Conservation (phyloP, 2,888 invertebrate species). For the Pammene fasciana region DNA sequence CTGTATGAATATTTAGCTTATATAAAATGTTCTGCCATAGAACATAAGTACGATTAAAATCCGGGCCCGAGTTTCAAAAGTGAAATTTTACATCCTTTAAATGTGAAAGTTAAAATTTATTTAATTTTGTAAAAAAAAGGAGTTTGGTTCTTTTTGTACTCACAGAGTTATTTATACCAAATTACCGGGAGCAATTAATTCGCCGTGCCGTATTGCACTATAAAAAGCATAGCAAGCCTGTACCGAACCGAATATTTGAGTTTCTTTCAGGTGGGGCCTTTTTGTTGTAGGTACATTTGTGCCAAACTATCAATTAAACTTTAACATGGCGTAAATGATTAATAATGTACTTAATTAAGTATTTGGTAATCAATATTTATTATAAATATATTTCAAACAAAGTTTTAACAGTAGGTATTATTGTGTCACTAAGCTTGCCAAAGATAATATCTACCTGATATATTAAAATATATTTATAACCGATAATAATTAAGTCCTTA, state of each 20-base stretch:
- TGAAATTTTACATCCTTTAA: too few relatives aligned
- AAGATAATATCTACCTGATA: neutral
- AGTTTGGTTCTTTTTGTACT: constrained; percentile 7
- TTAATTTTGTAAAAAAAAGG: constrained; percentile 1
- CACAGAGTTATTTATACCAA: constrained; percentile 24
- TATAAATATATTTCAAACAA: too few relatives aligned
- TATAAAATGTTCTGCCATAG: too few relatives aligned
- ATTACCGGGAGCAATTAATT: constrained; percentile 1
- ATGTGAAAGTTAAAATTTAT: too few relatives aligned
- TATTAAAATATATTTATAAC: too few relatives aligned
- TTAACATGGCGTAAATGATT: neutral
- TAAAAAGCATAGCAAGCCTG: constrained; percentile 4
- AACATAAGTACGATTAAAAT: too few relatives aligned
- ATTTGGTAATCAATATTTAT: neutral
- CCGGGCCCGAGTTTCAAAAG: too few relatives aligned
- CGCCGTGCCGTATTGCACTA: neutral
- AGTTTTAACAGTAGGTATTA: neutral
- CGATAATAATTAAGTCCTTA: too few relatives aligned
- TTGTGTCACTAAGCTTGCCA: neutral
- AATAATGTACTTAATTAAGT: neutral
- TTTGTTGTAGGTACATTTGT: neutral
- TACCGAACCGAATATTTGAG: constrained; percentile 25
- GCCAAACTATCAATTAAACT: constrained; percentile 33
- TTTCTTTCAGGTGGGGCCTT: constrained; percentile 6
- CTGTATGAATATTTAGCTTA: too few relatives aligned